A percentile compares a stretch with the other conserved stretches of the same genome.
Evolutionary conservation across 2,113 vertebrate species (phyloP).

Genomic region (Arvicanthis niloticus): DNA sequence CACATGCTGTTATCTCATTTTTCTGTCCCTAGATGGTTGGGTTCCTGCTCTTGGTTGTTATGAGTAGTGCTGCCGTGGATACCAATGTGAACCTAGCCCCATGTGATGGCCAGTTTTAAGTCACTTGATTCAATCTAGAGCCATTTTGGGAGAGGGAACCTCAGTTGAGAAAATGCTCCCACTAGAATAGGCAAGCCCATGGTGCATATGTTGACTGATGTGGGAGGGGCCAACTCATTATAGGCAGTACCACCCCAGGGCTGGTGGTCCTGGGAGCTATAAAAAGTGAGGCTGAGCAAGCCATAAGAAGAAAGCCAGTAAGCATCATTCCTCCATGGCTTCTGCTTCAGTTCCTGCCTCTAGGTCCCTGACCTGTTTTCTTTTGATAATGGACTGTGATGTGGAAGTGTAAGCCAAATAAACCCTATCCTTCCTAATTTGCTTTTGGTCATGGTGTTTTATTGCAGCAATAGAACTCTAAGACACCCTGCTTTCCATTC

Average conservation of each 20-base stretch:
- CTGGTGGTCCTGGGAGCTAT: background rate
- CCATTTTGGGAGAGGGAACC: background rate
- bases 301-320: background rate
- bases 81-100: background rate
- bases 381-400: background rate
- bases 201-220: background rate
- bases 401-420: background rate
- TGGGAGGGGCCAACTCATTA: background rate
- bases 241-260: background rate
- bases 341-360: background rate
- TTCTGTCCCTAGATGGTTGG: background rate
- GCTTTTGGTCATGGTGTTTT: background rate
- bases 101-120: background rate
- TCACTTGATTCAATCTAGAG: background rate
- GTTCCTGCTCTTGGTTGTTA: background rate
- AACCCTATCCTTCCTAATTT: background rate
- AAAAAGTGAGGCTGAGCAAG: background rate
- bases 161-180: background rate
- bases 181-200: background rate
- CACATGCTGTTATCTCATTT: background rate
- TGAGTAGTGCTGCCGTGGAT: background rate
- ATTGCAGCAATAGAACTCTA: background rate
- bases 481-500: background rate
- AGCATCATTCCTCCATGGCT: background rate
- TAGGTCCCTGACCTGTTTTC: background rate